Evolutionary conservation across 2,888 invertebrate species (phyloP).

Genomic region (Drosophila paucipuncta): DNA sequence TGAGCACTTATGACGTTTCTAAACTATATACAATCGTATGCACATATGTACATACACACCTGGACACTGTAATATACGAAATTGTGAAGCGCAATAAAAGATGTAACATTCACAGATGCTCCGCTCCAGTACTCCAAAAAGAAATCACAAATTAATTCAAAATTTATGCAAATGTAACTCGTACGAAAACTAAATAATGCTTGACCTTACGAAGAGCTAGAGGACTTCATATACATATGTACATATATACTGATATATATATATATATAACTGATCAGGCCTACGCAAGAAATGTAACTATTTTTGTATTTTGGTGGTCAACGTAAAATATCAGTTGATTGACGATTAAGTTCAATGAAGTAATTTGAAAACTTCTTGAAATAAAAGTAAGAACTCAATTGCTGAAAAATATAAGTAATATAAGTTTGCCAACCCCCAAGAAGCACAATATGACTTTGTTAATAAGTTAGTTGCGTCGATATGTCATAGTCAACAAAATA

Average conservation of each 20-base stretch:
- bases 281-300: neutral
- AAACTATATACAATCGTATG: constrained; percentile 23
- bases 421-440: neutral
- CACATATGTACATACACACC: neutral
- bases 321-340: neutral
- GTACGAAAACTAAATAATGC: neutral
- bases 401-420: neutral
- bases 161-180: constrained; percentile 1
- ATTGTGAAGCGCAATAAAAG: neutral
- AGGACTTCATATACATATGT: neutral
- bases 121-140: neutral
- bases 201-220: neutral
- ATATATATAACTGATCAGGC: neutral
- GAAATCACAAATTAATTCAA: neutral
- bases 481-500: neutral
- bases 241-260: neutral
- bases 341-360: neutral
- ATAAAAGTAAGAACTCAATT: neutral
- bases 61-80: constrained; percentile 9
- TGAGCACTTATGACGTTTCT: constrained; percentile 50
- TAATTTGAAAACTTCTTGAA: neutral
- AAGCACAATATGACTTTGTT: neutral
- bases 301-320: neutral
- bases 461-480: neutral
- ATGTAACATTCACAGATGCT: neutral